A percentile compares a stretch with the other conserved stretches of the same genome.
Evolutionary conservation across 2,113 vertebrate genomes (phyloP).

Genomic region (Cathartes aura): DNA sequence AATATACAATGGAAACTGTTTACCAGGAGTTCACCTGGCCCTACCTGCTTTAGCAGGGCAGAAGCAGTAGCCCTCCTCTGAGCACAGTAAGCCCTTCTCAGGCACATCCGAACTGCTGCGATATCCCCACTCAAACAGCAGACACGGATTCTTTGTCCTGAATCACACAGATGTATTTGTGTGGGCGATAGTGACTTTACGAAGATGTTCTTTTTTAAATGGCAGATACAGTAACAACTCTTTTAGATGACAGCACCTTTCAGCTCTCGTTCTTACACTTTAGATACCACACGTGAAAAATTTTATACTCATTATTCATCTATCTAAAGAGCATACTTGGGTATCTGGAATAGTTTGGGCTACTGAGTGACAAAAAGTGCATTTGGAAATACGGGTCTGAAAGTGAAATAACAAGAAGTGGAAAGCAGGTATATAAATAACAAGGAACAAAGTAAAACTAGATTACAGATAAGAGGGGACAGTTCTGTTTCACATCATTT

Average conservation of each 20-base stretch:
- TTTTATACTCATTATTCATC: not conserved
- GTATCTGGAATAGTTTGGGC: not conserved
- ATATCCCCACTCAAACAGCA: not conserved
- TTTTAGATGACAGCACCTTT: not conserved
- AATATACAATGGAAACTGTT: not conserved
- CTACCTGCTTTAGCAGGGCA: not conserved
- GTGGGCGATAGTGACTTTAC: rapidly evolving
- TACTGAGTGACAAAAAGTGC: not conserved
- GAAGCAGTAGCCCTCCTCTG: not conserved
- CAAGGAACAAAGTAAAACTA: not conserved
- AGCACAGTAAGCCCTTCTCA: not conserved
- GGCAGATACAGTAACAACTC: not conserved
- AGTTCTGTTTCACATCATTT: not conserved
- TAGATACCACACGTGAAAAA: not conserved
- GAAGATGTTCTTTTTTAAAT: not conserved
- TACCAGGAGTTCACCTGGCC: not conserved
- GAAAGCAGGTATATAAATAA: not conserved
- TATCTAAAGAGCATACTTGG: not conserved
- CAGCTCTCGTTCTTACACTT: not conserved
- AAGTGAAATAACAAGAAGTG: not conserved
- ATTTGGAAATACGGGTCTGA: not conserved
- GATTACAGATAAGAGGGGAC: not conserved
- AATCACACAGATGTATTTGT: not conserved
- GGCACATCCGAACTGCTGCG: not conserved
- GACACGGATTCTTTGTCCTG: not conserved